Evolutionary conservation across 2,888 invertebrate species (phyloP).

Genomic region (Cantharis rufa): DNA sequence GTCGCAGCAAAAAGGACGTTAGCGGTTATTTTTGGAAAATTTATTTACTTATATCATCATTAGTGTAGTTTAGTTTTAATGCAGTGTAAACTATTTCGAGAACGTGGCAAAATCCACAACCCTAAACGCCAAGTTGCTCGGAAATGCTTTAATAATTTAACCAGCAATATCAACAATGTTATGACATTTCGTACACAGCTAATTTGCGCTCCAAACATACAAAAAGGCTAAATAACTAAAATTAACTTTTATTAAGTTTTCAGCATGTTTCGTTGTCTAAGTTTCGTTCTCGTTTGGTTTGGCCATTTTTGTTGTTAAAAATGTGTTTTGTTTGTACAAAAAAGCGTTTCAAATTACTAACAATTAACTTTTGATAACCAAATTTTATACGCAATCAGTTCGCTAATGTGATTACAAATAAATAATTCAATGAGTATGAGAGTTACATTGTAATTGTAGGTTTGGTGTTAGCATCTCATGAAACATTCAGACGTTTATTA

Average conservation of each 20-base stretch:
- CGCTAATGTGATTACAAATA: constrained; percentile 21
- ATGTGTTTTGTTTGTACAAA: neutral
- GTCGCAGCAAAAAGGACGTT: neutral
- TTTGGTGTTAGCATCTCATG: constrained; percentile 25
- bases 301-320: neutral
- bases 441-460: constrained; percentile 23
- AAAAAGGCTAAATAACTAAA: neutral
- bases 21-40: neutral
- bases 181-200: neutral
- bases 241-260: neutral
- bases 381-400: constrained; percentile 14
- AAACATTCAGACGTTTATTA: constrained; percentile 28
- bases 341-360: neutral
- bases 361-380: neutral
- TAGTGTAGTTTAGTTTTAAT: neutral
- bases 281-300: neutral
- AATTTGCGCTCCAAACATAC: neutral
- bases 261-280: neutral
- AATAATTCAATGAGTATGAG: constrained; percentile 23
- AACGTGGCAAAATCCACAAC: neutral
- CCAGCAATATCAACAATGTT: constrained; percentile 1
- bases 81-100: neutral
- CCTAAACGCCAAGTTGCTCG: neutral
- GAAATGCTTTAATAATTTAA: constrained; percentile 2
- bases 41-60: neutral